Evolutionary conservation across 1,140 invertebrate species (phyloP), one percentile per base, ranked within the genome.

Genomic region (Drosophila sturtevanti): DNA sequence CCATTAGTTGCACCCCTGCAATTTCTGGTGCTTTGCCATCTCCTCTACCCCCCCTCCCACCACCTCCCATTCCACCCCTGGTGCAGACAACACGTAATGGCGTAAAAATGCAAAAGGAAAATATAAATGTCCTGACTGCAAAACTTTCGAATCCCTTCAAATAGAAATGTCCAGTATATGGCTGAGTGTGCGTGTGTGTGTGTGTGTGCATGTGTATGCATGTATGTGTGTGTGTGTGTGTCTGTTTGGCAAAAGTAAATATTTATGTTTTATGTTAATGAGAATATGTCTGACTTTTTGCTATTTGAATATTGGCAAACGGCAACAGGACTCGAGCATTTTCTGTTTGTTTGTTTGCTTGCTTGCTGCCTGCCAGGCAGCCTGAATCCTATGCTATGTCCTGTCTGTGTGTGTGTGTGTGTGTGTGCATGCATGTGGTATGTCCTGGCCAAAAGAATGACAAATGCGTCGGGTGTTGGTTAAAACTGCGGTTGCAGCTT

Each of bases 191-290:
- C 59, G 38, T 51, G 44, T 61, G 34, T 56, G 41, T 51, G 41
- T 12, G 34, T 68, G 74, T 63, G 41, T 65, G 68, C 52, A 37
- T 70, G 62, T 55, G n/a, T n/a, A n/a, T n/a, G n/a, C n/a, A n/a
- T n/a, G n/a, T n/a, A n/a, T n/a, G 58, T 41, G 74, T 63, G 55
- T 68, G 74, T 63, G 41, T 65, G 68, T 58, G 41, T 70, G 62
- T 55, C 68, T 55, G 48, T 77, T 64, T 71, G 76, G 81, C 82
- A 81, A 87, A 89, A 90, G 87, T 81, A 90, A 90, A 90, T 86
- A 90, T 90, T 90, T 90, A 87, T 90, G 87, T 90, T 90, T 90
- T 90, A 90, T 90, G 87, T 90, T 90, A 90, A 90, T 90, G 87
- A 90, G 87, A 90, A 87, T 84, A 76, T 87, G 87, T 90, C 85